Conservation (phyloP, 2,888 invertebrate species). For the Leptothorax acervorum region DNA sequence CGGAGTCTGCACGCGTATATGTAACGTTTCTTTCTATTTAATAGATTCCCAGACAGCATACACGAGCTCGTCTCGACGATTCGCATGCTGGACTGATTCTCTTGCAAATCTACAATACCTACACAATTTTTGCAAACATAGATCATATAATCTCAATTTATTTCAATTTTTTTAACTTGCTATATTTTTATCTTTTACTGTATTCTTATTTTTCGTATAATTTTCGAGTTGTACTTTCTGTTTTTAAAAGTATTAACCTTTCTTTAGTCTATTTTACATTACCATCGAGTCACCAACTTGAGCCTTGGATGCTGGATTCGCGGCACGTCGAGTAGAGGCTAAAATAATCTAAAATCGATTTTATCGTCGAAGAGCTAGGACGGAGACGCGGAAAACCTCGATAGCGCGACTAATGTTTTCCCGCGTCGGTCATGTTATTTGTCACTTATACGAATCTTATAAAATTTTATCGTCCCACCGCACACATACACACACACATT, state of each 20-base stretch:
- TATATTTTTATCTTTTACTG: constrained; percentile 41
- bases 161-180: constrained; percentile 8
- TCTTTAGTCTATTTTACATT: background rate
- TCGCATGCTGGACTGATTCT: background rate
- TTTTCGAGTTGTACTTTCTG: background rate
- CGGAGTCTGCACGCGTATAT: background rate
- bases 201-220: background rate
- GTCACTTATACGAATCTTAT: constrained; percentile 36
- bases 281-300: background rate
- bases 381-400: background rate
- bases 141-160: background rate
- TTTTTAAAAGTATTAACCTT: background rate
- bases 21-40: constrained; percentile 15
- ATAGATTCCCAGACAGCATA: constrained; percentile 19
- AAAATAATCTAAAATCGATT: constrained; percentile 20
- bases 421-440: constrained; percentile 14
- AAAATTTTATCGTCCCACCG: constrained; percentile 29
- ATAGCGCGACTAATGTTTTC: constrained; percentile 3
- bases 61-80: background rate
- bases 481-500: background rate
- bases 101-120: background rate
- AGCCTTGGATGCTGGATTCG: background rate
- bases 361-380: background rate
- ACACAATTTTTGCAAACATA: background rate
- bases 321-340: background rate